Base-by-base conservation (phyloP, 2,113 vertebrate genomes). In the Hemibagrus wyckioides region DNA sequence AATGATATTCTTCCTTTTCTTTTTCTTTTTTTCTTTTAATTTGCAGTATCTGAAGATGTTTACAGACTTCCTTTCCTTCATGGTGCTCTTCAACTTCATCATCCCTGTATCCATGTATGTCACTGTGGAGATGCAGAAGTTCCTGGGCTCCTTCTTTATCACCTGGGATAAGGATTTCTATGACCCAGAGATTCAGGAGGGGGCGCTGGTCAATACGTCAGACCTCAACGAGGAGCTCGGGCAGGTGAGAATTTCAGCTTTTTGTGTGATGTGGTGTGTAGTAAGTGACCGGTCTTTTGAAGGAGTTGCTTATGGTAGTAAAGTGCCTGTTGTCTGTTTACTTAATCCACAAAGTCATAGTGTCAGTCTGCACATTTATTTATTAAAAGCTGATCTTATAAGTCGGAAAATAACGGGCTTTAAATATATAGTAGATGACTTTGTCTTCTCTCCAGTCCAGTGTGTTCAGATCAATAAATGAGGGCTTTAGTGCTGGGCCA, bases 21-120 rank as follows among this genome's bases (percentile, higher is more conserved):
- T 21, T 61, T 82, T 9, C 41, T 50, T 13, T n/a, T 85, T 88
- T 67, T 81, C 21, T 48, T 15, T 48, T 2, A 48, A 48, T 48
- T 91, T 90, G 84, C 93, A 99, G 98, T 96, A 97, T 89, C 90
- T 99, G 89, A 97, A 97, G 94, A 98, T 99, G 95, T 99, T 99
- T 95, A 99, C 97, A 0, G 98, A 99, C 90, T 99, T 99, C 94
- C 95, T 99, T 79, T 99, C 98, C 0, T 99, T 99, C 91, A 99
- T 99, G 98, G 98, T 99, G 89, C 96, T 99, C 8, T 99, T 99
- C 96, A 99, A 99, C 92, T 99, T 99, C 86, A 99, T 99, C 91
- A 99, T 99, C 93, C 98, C 98, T 0, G 97, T 99, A 84, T 99
- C 98, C 93, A 99, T 99, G 98, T 99, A 99, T 0, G 98, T 99